Conservation (phyloP, 2,888 invertebrate species). For the Sepioteuthis lessoniana region DNA sequence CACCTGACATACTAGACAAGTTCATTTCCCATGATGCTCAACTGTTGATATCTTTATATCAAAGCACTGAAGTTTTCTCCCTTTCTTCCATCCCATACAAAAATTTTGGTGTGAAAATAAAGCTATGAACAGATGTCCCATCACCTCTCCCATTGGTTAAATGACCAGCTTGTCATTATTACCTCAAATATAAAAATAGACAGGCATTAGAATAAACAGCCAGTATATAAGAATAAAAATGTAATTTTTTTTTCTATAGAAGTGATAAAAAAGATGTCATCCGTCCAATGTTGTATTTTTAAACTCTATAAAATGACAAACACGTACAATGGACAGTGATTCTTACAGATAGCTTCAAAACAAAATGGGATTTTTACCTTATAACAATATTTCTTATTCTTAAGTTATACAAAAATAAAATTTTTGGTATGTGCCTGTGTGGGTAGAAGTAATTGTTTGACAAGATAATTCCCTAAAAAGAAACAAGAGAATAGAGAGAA, state of each 20-base stretch:
- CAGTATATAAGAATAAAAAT: background rate
- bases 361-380: background rate
- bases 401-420: background rate
- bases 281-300: background rate
- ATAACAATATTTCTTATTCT: background rate
- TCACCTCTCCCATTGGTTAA: slow-evolving; percentile 15
- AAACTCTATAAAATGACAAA: background rate
- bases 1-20: background rate
- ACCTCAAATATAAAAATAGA: background rate
- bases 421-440: background rate
- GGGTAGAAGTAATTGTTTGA: background rate
- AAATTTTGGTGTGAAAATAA: background rate
- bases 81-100: background rate
- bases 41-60: background rate
- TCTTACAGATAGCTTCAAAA: background rate
- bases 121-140: background rate
- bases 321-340: background rate
- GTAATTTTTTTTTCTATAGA: background rate
- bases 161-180: background rate
- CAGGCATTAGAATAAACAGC: background rate
- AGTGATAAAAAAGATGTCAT: background rate
- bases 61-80: no score
- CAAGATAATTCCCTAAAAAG: background rate
- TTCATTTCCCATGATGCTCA: background rate
- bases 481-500: background rate